A percentile compares a stretch with the other conserved stretches of the same genome.
These are phyloP conservation scores for Ctenopoma multispine DNA, from an alignment of 2,797 vertebrate genomes.

Conservation along the genomic window DNA sequence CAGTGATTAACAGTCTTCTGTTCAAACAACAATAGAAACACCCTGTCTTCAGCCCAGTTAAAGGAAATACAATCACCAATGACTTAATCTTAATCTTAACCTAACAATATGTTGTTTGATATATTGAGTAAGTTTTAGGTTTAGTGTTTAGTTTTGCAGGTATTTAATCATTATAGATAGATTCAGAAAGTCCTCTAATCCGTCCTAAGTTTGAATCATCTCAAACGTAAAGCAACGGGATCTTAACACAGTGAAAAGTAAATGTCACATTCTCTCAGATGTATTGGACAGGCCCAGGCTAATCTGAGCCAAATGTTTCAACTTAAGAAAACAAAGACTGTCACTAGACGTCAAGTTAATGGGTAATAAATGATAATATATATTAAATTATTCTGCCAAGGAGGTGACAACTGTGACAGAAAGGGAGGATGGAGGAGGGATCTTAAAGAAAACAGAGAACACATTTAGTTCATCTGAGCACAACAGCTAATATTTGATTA, in stretches of 20 bases:
- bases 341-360: neutral
- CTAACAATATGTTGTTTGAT: too few relatives aligned
- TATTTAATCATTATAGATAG: too few relatives aligned
- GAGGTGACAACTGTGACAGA: neutral
- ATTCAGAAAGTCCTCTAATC: too few relatives aligned
- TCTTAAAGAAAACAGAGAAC: neutral
- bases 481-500: neutral
- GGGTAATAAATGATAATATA: too few relatives aligned
- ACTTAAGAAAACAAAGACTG: neutral
- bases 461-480: neutral
- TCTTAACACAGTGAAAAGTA: neutral
- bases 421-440: neutral
- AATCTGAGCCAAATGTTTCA: neutral
- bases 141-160: too few relatives aligned
- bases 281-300: neutral
- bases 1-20: neutral
- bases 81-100: too few relatives aligned
- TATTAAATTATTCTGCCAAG: neutral
- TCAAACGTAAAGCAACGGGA: too few relatives aligned
- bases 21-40: neutral
- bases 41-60: neutral
- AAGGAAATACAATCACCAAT: neutral
- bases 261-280: neutral
- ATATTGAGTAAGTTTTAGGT: too few relatives aligned
- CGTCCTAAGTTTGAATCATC: too few relatives aligned